Evolutionary conservation across 1,140 invertebrate species (phyloP), one percentile per base, ranked within the genome.

Genomic region (Drosophila tropicalis): DNA sequence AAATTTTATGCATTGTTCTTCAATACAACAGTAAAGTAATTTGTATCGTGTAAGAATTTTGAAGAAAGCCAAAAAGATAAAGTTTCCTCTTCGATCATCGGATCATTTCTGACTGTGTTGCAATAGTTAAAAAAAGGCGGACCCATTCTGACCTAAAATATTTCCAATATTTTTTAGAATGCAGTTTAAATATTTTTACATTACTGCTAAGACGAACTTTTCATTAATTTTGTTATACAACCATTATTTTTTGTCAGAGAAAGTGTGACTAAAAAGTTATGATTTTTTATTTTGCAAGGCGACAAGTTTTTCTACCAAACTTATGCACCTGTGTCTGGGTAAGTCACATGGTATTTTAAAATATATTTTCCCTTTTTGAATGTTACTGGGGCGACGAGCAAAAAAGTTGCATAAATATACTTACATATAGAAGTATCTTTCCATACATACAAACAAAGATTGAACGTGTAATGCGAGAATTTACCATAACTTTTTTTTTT

Each of bases 401-500:
- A 78, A 69, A 85, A 85, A 67, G 63, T 78, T 71, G 67, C 57
- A 65, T 66, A 70, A 34, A 73, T 70, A 68, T 72, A 40, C 54
- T 41, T 75, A 63, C 54, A 56, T 75, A 63, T 55, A 72, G 66
- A 68, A n/a, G 32, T 55, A 60, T 25, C 22, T 4, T 32, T 41
- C 47, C 40, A 47, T 5, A 62, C 25, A 62, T 12, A 34, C 6
- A 32, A 1, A 32, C 15, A 34, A 12, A 29, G 15, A 61, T n/a
- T 54, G 65, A 41, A 76, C 60, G 60, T 76, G 66, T 76, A 75
- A 76, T 76, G 51, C 55, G 41, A 63, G 54, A 76, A 76, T 76
- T 73, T 56, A 62, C 72, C 73, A 71, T 81, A 86, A 86, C 74
- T 85, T 86, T 39, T 36, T 10, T 34, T 57, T 57, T 17, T 36